These are phyloP conservation scores for Orientallactaga bullata DNA, from an alignment of 2,113 vertebrate species.

Conservation along the genomic window DNA sequence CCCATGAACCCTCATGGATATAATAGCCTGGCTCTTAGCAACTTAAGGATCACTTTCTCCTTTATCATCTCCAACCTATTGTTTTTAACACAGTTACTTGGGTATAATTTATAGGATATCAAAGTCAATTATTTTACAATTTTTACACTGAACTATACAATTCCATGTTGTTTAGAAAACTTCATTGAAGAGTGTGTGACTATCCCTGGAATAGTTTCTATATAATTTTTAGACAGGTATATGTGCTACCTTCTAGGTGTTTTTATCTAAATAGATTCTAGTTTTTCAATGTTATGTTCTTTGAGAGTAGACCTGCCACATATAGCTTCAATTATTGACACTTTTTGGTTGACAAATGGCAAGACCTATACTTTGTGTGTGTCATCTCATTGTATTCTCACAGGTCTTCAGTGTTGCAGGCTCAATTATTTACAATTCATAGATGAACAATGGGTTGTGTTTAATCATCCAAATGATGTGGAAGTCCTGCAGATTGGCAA, in stretches of 20 bases:
- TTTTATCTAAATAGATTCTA: background rate
- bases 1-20: background rate
- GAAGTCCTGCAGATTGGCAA: background rate
- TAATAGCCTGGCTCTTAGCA: background rate
- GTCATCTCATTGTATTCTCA: background rate
- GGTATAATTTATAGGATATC: background rate
- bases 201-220: background rate
- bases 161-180: background rate
- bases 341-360: background rate
- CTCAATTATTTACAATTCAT: background rate
- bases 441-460: background rate
- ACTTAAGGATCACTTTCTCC: background rate
- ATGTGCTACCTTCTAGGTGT: background rate
- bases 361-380: background rate
- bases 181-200: background rate
- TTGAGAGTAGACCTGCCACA: background rate
- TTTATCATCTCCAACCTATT: background rate
- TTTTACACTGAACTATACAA: background rate
- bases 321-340: background rate
- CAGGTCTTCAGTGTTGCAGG: background rate
- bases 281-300: background rate
- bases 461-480: background rate
- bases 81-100: background rate
- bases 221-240: slow-evolving; percentile 15
- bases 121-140: slow-evolving; percentile 25